These are phyloP conservation scores for Sprattus sprattus DNA, from an alignment of 2,113 vertebrate genomes.

Conservation along the genomic window DNA sequence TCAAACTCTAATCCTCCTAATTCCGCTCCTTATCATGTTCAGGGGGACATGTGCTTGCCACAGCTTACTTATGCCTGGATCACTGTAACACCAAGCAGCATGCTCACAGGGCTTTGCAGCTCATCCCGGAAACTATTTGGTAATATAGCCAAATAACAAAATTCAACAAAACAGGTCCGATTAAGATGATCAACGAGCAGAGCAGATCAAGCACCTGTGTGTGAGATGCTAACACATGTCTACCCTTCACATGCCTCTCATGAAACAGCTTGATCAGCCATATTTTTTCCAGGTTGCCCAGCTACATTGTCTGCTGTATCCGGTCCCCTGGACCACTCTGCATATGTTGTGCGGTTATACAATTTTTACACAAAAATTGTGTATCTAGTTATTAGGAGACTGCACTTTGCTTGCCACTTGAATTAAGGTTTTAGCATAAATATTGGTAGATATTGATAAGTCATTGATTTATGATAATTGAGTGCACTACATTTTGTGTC, in stretches of 20 bases:
- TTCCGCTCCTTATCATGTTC: background rate
- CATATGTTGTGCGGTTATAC: too few relatives aligned
- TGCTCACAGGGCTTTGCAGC: background rate
- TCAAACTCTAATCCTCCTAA: conserved; percentile 32
- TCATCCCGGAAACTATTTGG: background rate
- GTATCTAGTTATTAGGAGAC: background rate
- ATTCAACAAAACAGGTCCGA: background rate
- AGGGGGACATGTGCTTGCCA: conserved; percentile 22
- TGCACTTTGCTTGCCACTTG: background rate
- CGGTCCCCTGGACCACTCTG: too few relatives aligned
- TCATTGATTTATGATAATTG: background rate
- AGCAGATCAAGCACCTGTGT: background rate
- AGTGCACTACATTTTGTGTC: background rate
- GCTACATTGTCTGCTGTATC: too few relatives aligned
- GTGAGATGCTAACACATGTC: background rate
- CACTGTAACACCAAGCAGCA: background rate
- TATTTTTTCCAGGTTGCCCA: background rate
- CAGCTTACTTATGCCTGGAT: background rate
- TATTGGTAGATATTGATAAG: background rate
- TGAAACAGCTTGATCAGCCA: background rate
- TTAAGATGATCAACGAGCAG: too few relatives aligned
- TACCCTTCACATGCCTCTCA: background rate
- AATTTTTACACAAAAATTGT: too few relatives aligned
- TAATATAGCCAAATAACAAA: background rate
- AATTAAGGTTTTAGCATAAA: background rate